These are phyloP conservation scores for Ophion costatus DNA, from an alignment of 2,888 invertebrate genomes.

Conservation along the genomic window DNA sequence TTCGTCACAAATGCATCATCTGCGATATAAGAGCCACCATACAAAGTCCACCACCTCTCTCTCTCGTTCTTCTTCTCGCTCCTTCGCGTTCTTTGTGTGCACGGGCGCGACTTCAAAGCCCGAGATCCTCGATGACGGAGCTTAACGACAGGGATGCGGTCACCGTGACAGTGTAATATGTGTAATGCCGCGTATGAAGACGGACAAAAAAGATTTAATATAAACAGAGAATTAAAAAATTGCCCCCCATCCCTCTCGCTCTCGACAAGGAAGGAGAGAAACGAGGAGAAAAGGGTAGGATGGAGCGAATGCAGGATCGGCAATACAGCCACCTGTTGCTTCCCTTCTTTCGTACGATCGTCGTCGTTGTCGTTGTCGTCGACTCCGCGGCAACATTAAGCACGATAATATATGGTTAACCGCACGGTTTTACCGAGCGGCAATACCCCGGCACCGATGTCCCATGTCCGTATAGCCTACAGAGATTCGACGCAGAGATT, in stretches of 20 bases:
- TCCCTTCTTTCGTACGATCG: constrained; percentile 62
- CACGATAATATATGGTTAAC: constrained; percentile 70
- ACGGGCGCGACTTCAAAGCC: constrained; percentile 29
- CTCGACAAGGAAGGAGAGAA: not conserved
- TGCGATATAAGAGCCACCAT: constrained; percentile 21
- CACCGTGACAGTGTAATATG: constrained; percentile 63
- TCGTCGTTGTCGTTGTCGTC: constrained; percentile 58
- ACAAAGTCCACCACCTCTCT: not conserved
- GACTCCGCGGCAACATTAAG: constrained; percentile 62
- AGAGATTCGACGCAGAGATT: constrained; percentile 75
- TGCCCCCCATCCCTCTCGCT: not conserved
- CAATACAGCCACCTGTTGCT: constrained; percentile 66
- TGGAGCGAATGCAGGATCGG: constrained; percentile 53
- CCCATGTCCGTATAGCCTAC: constrained; percentile 68
- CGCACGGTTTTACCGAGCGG: constrained; percentile 57
- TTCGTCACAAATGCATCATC: constrained; percentile 33
- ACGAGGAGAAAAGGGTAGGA: not conserved
- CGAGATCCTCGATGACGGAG: constrained; percentile 62
- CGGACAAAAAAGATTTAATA: constrained; percentile 20
- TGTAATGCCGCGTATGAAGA: constrained; percentile 22
- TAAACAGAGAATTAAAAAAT: constrained; percentile 40
- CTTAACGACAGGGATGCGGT: constrained; percentile 62
- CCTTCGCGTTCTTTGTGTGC: not conserved
- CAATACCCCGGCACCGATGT: constrained; percentile 73
- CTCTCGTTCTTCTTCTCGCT: not conserved